Conservation (phyloP, 2,888 invertebrate genomes). For the Chaetogeoica ovagalla region DNA sequence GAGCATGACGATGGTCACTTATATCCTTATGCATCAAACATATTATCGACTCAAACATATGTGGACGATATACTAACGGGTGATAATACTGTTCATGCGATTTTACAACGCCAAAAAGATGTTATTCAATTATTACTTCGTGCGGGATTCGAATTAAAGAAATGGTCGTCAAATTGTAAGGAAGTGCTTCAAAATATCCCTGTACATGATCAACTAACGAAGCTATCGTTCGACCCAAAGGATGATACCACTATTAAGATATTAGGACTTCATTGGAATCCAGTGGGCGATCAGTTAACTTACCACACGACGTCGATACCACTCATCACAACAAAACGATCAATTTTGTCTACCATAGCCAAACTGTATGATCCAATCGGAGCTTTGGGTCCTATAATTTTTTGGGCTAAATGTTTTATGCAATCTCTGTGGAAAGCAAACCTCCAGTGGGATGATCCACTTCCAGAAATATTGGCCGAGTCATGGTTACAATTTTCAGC, state of each 20-base stretch:
- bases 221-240: not conserved
- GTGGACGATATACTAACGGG: not conserved
- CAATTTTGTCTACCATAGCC: conserved; percentile 39
- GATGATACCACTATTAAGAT: conserved; percentile 23
- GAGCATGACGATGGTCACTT: conserved; percentile 57
- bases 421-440: conserved; percentile 54
- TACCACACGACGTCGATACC: not conserved
- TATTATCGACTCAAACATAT: conserved; percentile 11
- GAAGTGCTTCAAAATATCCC: not conserved
- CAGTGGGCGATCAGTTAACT: not conserved
- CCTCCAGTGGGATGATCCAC: conserved; percentile 55
- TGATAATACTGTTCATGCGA: conserved; percentile 54
- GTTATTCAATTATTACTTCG: not conserved
- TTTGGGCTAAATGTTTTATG: conserved; percentile 45
- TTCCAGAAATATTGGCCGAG: conserved; percentile 32
- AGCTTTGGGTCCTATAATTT: conserved; percentile 51
- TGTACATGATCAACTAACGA: not conserved
- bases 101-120: conserved; percentile 9
- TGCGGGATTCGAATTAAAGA: conserved; percentile 15
- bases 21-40: conserved; percentile 53
- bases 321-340: conserved; percentile 29
- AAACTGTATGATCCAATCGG: conserved; percentile 11
- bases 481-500: too few species aligned
- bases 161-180: conserved; percentile 9
- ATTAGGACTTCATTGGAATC: not conserved